Conservation (phyloP, 2,888 invertebrate genomes). For the Drosophila buzzatii region DNA sequence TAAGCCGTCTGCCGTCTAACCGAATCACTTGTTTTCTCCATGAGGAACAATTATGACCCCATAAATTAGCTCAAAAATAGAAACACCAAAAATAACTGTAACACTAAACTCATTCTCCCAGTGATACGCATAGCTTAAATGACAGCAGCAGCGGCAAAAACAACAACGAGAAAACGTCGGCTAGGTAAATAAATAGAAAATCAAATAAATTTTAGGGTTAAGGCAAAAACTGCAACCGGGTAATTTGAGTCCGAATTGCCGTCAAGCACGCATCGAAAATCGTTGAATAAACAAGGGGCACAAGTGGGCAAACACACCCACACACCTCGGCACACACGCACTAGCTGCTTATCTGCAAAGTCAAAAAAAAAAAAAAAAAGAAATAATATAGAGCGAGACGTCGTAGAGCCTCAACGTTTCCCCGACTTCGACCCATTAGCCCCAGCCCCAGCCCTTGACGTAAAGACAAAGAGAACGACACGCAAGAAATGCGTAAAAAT, state of each 20-base stretch:
- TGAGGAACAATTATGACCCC: slow-evolving; percentile 53
- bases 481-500: slow-evolving; percentile 80
- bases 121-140: slow-evolving; percentile 23
- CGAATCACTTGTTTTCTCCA: slow-evolving; percentile 32
- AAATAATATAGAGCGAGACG: slow-evolving; percentile 24
- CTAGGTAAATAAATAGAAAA: slow-evolving; percentile 67
- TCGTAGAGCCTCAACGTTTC: slow-evolving; percentile 28
- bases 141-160: slow-evolving; percentile 1
- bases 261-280: slow-evolving; percentile 62
- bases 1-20: neutral
- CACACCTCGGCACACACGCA: slow-evolving; percentile 10
- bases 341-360: slow-evolving; percentile 53
- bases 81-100: slow-evolving; percentile 54
- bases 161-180: neutral
- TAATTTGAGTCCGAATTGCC: slow-evolving; percentile 68
- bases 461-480: slow-evolving; percentile 47
- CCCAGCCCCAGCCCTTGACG: slow-evolving; percentile 24
- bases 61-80: slow-evolving; percentile 67
- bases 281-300: slow-evolving; percentile 59
- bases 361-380: slow-evolving; percentile 21
- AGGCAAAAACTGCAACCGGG: slow-evolving; percentile 53
- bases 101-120: slow-evolving; percentile 21
- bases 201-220: slow-evolving; percentile 60
- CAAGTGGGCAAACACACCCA: slow-evolving; percentile 36
- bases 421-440: slow-evolving; percentile 36